phyloP scores from a whole-genome alignment of 2,113 vertebrate genomes.

The Odontophorus gujanensis region DNA sequence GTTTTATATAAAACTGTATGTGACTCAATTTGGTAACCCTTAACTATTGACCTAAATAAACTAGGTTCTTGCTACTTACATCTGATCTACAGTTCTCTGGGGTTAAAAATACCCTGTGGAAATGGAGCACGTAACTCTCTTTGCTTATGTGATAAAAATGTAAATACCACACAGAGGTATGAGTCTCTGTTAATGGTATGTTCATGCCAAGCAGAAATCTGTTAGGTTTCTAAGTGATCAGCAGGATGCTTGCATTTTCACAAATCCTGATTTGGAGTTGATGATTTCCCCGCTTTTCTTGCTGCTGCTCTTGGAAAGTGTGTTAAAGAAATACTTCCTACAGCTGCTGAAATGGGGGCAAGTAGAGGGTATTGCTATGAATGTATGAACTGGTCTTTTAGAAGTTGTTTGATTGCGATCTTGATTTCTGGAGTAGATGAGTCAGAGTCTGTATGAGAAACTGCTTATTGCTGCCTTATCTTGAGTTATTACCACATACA shows the following conservation, averaged over 20 bases:
- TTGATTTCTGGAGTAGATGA: neutral
- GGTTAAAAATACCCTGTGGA: neutral
- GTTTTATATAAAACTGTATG: neutral
- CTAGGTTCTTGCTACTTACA: slow-evolving; percentile 7
- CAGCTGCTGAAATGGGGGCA: neutral
- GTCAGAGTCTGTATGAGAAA: neutral
- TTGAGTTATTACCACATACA: neutral
- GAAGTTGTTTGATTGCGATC: neutral
- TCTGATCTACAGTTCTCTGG: neutral
- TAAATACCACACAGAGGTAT: slow-evolving; percentile 1
- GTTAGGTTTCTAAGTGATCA: neutral
- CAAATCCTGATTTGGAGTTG: neutral
- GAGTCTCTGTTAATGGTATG: neutral
- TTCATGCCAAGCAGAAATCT: neutral
- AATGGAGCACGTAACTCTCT: neutral
- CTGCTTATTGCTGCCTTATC: rapidly evolving
- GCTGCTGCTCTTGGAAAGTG: neutral
- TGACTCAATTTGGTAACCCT: neutral
- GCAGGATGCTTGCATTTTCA: neutral
- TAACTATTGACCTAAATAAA: slow-evolving; percentile 23
- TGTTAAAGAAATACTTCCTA: neutral
- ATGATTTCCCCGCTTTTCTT: neutral
- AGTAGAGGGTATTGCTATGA: neutral
- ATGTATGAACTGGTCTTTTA: neutral
- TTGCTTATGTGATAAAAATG: neutral